Base-by-base conservation (phyloP, 2,888 invertebrate genomes). In the Eupelmus urozonus region DNA sequence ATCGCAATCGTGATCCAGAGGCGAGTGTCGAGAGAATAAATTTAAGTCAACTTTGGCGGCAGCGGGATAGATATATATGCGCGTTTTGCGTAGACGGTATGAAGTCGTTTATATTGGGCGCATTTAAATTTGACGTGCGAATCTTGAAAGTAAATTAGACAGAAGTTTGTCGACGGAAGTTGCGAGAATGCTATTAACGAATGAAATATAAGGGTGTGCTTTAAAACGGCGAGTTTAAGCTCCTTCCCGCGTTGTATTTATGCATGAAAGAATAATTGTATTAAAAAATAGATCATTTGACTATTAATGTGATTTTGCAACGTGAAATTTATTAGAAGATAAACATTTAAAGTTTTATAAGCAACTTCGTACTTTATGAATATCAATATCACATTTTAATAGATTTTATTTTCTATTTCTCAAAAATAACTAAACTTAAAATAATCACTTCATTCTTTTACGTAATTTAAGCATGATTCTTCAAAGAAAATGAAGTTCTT, bases 141-240 rank as follows among this genome's bases (percentile, higher is more conserved):
- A 76, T 79, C 76, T 79, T 53, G 79, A 69, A 76, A 62, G 69
- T 72, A 79, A 79, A 79, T 79, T 79, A 76, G 69, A 63, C 55
- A 62, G 67, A 76, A 79, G 76, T 76, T 79, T 72, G 25, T 29
- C 59, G 27, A 53, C 20, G 20, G 59, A 18, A 77, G 57, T 55
- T 71, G 67, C 57, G 13, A 18, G 27, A 18, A 53, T 25, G 55
- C 3, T n/a, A 70, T 75, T 70, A 73, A 57, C 25, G 63, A 63
- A 63, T 73, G 72, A 73, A 67, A 69, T 73, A 78, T 73, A 63
- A 60, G 67, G 29, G 20, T 11, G 13, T n/a, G 63, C 42, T 29
- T 49, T 23, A 62, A 42, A 57, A 27, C 9, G 51, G 20, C 40
- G 49, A 45, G 27, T 53, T 55, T 25, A 72, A 62, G 42, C 27